Percentiles rank a stretch among this genome's conserved stretches.
phyloP scores from a whole-genome alignment of 2,113 vertebrate species.

The Pedetes capensis region DNA sequence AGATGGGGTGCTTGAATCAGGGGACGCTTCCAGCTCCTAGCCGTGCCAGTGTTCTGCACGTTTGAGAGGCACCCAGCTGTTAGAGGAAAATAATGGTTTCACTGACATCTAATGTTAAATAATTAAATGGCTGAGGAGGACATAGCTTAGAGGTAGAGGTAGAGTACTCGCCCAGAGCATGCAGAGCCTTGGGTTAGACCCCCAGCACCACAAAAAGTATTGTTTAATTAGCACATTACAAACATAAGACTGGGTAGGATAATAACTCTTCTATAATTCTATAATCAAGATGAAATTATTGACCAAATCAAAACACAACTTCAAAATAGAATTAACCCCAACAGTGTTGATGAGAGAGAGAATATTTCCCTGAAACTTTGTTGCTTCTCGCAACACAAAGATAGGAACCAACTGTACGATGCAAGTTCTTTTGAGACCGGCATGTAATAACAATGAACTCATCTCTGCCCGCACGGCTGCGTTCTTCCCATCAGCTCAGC shows the following conservation, averaged over 20 bases:
- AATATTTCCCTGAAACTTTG: background rate
- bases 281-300: background rate
- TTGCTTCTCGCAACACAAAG: background rate
- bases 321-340: background rate
- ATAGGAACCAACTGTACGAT: too few species aligned
- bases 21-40: fast-evolving
- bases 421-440: background rate
- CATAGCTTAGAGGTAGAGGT: too few species aligned
- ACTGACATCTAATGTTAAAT: background rate
- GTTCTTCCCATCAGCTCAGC: too few species aligned
- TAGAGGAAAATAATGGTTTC: background rate
- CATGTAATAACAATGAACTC: too few species aligned
- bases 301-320: background rate
- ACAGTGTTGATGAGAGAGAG: background rate
- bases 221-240: background rate
- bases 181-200: too few species aligned
- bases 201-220: too few species aligned
- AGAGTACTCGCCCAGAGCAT: too few species aligned
- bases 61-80: background rate
- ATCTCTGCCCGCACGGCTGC: fast-evolving
- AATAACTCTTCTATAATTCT: too few species aligned
- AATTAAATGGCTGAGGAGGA: too few species aligned
- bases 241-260: background rate
- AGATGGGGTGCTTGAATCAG: too few species aligned
- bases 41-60: background rate